Evolutionary conservation across 1,140 invertebrate genomes (phyloP).

Genomic region (Drosophila kohkoa): DNA sequence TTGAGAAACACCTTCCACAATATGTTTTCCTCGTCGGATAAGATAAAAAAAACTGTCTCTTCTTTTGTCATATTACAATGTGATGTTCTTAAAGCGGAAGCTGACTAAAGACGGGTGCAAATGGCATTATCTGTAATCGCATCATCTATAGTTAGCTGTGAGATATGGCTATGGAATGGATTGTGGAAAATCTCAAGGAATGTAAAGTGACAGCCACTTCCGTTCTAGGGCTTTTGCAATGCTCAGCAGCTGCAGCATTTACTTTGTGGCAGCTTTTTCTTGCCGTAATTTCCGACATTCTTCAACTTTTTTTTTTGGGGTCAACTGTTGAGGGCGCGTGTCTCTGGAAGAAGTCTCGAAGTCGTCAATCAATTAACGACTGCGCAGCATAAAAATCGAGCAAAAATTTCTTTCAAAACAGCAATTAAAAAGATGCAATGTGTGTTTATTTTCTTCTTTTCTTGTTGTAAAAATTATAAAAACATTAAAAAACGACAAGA

Average conservation of each 20-base stretch:
- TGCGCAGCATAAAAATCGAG: conserved; percentile 12
- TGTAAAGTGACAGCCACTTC: conserved; percentile 44
- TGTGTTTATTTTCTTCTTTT: not conserved
- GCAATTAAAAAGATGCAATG: conserved; percentile 48
- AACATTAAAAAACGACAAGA: conserved; percentile 53
- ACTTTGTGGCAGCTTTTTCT: conserved; percentile 42
- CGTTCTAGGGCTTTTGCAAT: conserved; percentile 46
- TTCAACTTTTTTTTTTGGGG: conserved; percentile 24
- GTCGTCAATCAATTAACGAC: conserved; percentile 59
- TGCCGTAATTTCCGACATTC: not conserved
- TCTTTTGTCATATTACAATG: no score
- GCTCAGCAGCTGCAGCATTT: conserved; percentile 31
- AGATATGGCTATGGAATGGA: not conserved
- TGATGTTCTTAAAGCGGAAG: conserved; percentile 1
- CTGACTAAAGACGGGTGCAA: conserved; percentile 10
- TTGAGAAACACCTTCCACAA: not conserved
- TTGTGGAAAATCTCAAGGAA: conserved; percentile 11
- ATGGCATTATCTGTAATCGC: not conserved
- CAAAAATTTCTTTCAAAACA: conserved; percentile 41
- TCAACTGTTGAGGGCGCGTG: conserved; percentile 32
- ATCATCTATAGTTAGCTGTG: not conserved
- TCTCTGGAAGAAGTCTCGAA: not conserved
- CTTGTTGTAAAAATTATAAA: conserved; percentile 62
- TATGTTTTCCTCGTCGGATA: not conserved
- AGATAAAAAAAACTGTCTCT: conserved; percentile 17